Percentiles rank a stretch among this genome's conserved stretches.
Evolutionary conservation across 2,113 vertebrate genomes (phyloP).

Genomic region (Nesoenas mayeri): DNA sequence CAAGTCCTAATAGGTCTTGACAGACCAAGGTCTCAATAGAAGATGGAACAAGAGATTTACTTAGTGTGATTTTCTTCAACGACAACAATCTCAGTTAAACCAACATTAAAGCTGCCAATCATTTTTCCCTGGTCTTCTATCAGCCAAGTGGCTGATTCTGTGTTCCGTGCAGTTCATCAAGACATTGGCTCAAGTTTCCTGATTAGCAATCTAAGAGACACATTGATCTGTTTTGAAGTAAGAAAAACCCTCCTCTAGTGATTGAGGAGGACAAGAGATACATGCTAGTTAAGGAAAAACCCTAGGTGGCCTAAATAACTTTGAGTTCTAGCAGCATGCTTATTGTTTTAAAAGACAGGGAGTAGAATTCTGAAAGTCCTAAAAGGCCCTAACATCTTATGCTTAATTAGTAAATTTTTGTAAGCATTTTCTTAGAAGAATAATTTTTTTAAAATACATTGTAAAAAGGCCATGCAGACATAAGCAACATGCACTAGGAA

Average conservation of each 20-base stretch:
- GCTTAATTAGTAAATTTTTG: background rate
- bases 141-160: background rate
- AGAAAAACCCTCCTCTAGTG: background rate
- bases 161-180: background rate
- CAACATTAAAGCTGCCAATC: background rate
- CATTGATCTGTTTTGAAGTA: background rate
- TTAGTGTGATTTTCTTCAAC: background rate
- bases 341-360: background rate
- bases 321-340: background rate
- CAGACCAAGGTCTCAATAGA: background rate
- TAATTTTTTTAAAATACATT: background rate
- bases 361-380: background rate
- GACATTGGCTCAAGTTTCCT: background rate
- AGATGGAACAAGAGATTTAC: background rate
- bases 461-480: background rate
- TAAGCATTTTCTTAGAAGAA: background rate
- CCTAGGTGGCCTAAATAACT: background rate
- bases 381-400: background rate
- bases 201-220: background rate
- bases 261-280: background rate
- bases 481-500: slow-evolving; percentile 20
- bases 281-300: background rate
- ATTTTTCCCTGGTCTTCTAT: background rate
- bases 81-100: background rate
- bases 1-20: background rate